Evolutionary conservation across 1,140 invertebrate species (phyloP), one percentile per base, ranked within the genome.

Genomic region (Drosophila ercepeae): DNA sequence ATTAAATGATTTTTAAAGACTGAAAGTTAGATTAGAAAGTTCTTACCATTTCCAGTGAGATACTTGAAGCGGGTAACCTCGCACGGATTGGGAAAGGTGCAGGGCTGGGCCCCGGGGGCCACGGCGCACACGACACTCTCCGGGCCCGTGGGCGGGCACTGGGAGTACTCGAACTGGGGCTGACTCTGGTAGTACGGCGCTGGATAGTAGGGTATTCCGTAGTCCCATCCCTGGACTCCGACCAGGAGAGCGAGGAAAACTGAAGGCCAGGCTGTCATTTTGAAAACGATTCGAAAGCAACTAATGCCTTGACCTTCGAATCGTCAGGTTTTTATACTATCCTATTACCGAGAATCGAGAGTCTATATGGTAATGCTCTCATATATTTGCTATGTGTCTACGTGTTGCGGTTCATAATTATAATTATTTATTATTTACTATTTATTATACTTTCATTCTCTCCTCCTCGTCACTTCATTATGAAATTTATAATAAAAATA

Each of bases 331-430:
- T 83, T 73, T 86, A 84, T 84, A 84, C 51, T 29, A 32, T 29
- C 16, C 34, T 32, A 2, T 32, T 32, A 3, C 6, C 19, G 18
- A 23, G 41, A 49, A 16, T 39, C 36, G 36, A 39, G 36, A 39
- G 6, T 16, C 23, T 29, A 45, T 41, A 29, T 32, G 9, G 9
- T 25, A 58, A 27, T 73, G 70, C 21, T 64, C 75, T 69, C 49
- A 63, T 79, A 75, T 65, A 54, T 48, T 72, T 41, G 76, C 65
- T 75, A 79, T 84, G 72, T 69, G 16, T 54, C 60, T 86, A 84
- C 79, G 79, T 84, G 79, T 76, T 41, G 44, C 14, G 23, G 27
- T 6, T 45, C 23, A 54, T 67, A 25, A 44, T 60, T 55, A 49
- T 49, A 49, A 51, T 27, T 46, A 16, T 52, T 29, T 53, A 51